A percentile compares a stretch with the other conserved stretches of the same genome.
Conservation (phyloP, 2,888 invertebrate genomes). For the Napeogenes sylphis region DNA sequence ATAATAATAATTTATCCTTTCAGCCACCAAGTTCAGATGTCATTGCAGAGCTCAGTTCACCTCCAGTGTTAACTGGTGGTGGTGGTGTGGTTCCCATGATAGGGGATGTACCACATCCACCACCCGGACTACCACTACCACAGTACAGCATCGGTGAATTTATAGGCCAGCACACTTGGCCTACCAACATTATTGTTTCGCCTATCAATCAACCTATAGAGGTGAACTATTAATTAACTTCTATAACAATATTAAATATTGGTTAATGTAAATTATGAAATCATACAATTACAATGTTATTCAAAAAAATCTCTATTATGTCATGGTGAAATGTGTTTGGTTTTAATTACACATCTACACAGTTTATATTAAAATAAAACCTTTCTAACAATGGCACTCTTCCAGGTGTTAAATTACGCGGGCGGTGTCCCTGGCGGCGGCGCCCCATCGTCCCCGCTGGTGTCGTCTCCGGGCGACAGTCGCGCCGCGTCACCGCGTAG, state of each 20-base stretch:
- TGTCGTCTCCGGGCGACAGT: slow-evolving; percentile 88
- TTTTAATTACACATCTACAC: too few species aligned
- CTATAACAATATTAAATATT: too few species aligned
- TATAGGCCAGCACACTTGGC: slow-evolving; percentile 68
- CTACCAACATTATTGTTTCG: slow-evolving; percentile 66
- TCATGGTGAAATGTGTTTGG: too few species aligned
- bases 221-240: slow-evolving; percentile 46
- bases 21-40: slow-evolving; percentile 62
- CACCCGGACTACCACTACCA: slow-evolving; percentile 68
- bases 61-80: slow-evolving; percentile 55
- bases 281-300: too few species aligned
- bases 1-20: slow-evolving; percentile 33
- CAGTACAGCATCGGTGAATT: slow-evolving; percentile 71
- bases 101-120: slow-evolving; percentile 65
- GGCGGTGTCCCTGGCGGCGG: slow-evolving; percentile 32
- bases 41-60: slow-evolving; percentile 61
- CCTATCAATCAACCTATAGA: slow-evolving; percentile 69
- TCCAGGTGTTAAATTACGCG: slow-evolving; percentile 69
- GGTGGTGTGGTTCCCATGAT: slow-evolving; percentile 58
- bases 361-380: too few species aligned
- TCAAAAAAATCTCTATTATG: too few species aligned
- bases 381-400: background rate
- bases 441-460: slow-evolving; percentile 82
- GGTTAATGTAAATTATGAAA: too few species aligned
- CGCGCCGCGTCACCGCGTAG: slow-evolving; percentile 83